Evolutionary conservation across 2,888 invertebrate genomes (phyloP).

Genomic region (Nipponacmea schrenckii): DNA sequence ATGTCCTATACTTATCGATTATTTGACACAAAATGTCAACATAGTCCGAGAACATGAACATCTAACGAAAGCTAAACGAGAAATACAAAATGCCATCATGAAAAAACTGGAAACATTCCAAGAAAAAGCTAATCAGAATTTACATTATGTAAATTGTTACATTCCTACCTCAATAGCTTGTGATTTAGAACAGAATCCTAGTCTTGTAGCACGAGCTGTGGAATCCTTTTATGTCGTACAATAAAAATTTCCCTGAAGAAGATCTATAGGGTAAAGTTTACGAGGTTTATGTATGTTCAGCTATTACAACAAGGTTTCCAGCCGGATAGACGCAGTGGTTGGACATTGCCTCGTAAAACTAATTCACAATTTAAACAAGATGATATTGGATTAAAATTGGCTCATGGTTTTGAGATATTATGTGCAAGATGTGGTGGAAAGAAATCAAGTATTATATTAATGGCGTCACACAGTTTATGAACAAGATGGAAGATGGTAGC

Average conservation of each 20-base stretch:
- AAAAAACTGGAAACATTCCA: slow-evolving; percentile 84
- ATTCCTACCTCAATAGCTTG: slow-evolving; percentile 85
- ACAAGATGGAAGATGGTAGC: slow-evolving; percentile 73
- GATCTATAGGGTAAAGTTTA: slow-evolving; percentile 82
- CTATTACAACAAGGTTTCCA: slow-evolving; percentile 81
- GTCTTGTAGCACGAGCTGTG: slow-evolving; percentile 83
- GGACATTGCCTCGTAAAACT: slow-evolving; percentile 76
- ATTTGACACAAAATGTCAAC: no score
- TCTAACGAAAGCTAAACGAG: slow-evolving; percentile 63
- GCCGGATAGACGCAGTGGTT: slow-evolving; percentile 82
- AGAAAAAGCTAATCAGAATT: slow-evolving; percentile 75
- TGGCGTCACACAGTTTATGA: slow-evolving; percentile 16
- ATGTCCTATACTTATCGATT: no score
- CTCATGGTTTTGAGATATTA: slow-evolving; percentile 90
- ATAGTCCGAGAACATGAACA: slow-evolving; percentile 57
- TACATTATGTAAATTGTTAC: slow-evolving; percentile 81
- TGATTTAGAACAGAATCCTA: slow-evolving; percentile 80
- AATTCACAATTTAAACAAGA: slow-evolving; percentile 78
- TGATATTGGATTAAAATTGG: slow-evolving; percentile 83
- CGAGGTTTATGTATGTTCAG: slow-evolving; percentile 93
- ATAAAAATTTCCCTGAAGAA: slow-evolving; percentile 85
- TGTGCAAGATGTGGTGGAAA: slow-evolving; percentile 52
- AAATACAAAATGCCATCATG: slow-evolving; percentile 67
- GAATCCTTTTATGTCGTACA: slow-evolving; percentile 87
- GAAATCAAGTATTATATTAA: slow-evolving; percentile 25